Base-by-base conservation (phyloP, 2,888 invertebrate genomes). In the Eupithecia abbreviata region DNA sequence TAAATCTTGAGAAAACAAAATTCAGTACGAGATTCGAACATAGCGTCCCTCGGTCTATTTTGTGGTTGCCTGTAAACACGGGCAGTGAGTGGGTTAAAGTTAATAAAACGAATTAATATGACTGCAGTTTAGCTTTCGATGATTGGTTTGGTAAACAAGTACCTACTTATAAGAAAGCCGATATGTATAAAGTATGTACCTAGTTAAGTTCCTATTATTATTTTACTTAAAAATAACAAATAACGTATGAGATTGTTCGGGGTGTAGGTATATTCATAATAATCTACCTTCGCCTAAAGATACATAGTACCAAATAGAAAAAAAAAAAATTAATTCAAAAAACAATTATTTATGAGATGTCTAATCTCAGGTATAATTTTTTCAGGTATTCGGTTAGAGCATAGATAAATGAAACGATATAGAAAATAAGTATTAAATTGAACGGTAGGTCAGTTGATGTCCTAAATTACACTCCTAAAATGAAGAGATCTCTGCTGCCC, bases 1-100 rank as follows among this genome's bases (percentile, higher is more conserved):
- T 0, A 12, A 62, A 62, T 30, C 30, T 62, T 62, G 62, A 62
- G 62, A 62, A 62, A 30, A 62, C 62, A 62, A 62, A 62, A 62
- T 30, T 10, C 62, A 30, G 30, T 62, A 30, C 62, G 62, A 62
- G 62, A 62, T 62, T 62, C 62, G 62, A 62, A 62, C 62, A 30
- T 30, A 30, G 30, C 30, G 62, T 62, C 62, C 62, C 18, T 30
- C 58, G 62, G 62, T 62, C 30, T 62, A 30, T 62, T 58, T 58
- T 62, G 62, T 62, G 62, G 62, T 62, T 62, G 12, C 18, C 9
- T 62, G 9, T 10, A 62, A 62, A 30, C 18, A 62, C 9, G 30
- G 62, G 30, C 62, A 30, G 30, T 62, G 62, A 5, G 30, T 62
- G 55, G 51, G 49, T 55, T 2, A 55, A 55, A 7, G 55, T 58